Conservation (phyloP, 2,797 vertebrate genomes). For the Phalloptychus januarius region DNA sequence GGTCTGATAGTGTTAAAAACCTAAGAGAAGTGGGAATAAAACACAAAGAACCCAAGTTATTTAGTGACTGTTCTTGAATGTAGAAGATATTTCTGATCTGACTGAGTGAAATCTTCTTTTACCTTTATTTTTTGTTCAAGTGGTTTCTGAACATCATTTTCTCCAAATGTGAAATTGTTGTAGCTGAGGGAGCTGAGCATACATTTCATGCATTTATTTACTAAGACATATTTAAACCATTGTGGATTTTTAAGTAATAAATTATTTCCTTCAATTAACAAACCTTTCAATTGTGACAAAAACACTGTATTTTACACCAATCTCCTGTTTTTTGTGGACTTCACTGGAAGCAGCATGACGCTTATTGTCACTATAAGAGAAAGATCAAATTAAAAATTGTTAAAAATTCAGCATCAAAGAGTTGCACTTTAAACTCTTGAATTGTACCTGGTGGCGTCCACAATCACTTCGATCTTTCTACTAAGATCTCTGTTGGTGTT, state of each 20-base stretch:
- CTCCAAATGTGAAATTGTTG: conserved; percentile 79
- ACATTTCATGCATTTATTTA: conserved; percentile 13
- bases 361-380: neutral
- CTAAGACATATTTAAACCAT: neutral
- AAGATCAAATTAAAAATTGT: neutral
- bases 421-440: neutral
- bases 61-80: neutral
- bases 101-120: conserved; percentile 20
- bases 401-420: neutral
- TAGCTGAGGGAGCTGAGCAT: conserved; percentile 80
- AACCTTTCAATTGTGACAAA: conserved; percentile 75
- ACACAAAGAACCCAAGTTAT: neutral
- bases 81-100: neutral
- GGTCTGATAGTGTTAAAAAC: conserved; percentile 76
- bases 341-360: conserved; percentile 39
- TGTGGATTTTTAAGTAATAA: neutral
- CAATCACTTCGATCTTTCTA: conserved; percentile 71
- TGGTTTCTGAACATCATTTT: conserved; percentile 55
- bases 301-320: conserved; percentile 84
- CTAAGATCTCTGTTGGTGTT: conserved; percentile 68
- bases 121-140: conserved; percentile 82
- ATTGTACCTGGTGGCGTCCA: conserved; percentile 81
- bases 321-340: conserved; percentile 50
- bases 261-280: conserved; percentile 14
- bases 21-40: conserved; percentile 56